Evolutionary conservation across 2,797 vertebrate species (phyloP).

Genomic region (Brotula barbata): DNA sequence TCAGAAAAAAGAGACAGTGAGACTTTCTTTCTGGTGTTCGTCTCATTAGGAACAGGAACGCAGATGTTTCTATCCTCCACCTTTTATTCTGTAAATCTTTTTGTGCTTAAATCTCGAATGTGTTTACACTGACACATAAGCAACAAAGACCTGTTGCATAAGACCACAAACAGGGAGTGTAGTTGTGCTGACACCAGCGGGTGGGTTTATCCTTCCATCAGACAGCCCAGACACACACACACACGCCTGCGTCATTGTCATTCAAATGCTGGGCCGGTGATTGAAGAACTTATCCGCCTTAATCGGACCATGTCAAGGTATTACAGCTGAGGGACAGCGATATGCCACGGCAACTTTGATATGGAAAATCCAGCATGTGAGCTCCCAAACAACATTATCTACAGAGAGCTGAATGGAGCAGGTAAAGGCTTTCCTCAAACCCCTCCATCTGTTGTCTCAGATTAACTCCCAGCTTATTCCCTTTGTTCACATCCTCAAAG

Average conservation of each 20-base stretch:
- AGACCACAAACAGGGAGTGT: constrained; percentile 31
- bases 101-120: too few species aligned
- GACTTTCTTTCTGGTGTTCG: too few species aligned
- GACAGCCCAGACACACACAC: constrained; percentile 30
- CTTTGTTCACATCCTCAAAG: constrained; percentile 37
- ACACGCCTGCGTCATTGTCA: constrained; percentile 47
- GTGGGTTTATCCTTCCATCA: constrained; percentile 51
- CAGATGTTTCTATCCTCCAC: too few species aligned
- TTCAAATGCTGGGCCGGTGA: constrained; percentile 53
- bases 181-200: constrained; percentile 32
- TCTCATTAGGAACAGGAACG: too few species aligned
- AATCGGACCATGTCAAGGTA: constrained; percentile 64
- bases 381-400: constrained; percentile 64
- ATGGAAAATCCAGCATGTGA: constrained; percentile 68
- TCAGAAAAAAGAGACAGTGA: too few species aligned
- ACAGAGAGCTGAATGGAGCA: constrained; percentile 51
- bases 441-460: constrained; percentile 54
- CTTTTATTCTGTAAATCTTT: too few species aligned
- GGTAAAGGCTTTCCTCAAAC: constrained; percentile 39
- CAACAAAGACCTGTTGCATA: constrained; percentile 47
- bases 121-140: constrained; percentile 21
- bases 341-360: constrained; percentile 58
- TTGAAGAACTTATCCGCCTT: constrained; percentile 61
- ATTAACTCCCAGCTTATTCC: constrained; percentile 50
- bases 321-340: constrained; percentile 55